Base-by-base conservation (phyloP, 2,797 vertebrate species). In the Dallia pectoralis region DNA sequence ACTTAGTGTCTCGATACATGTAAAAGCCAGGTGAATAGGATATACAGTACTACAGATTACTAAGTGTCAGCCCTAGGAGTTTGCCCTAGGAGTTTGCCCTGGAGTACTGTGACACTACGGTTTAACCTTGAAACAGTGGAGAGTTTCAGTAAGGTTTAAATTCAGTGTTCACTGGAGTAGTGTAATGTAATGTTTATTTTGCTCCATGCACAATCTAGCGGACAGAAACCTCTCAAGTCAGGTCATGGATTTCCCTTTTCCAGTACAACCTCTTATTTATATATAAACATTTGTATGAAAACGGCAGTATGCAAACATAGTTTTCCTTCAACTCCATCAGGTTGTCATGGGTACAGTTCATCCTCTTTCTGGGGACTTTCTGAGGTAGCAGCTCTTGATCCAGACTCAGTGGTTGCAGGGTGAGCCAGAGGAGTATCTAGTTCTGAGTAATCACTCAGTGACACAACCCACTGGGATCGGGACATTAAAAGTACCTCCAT, bases 361-460 rank as follows among this genome's bases (percentile, higher is more conserved):
- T 48, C 40, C 67, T 49, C 44, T 48, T 16, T 30, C 27, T 3
- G 19, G 47, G 25, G 66, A 7, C 22, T 68, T 14, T n/a, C 36
- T n/a, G 51, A 19, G 61, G 61, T 16, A 29, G 25, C 61, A 63
- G 61, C 51, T 12, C 19, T 22, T 56, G 12, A 63, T 29, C 61
- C 61, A 62, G 27, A 30, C 14, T 62, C 12, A 14, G 61, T 30
- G 61, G 61, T 27, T 15, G 27, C 61, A 62, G 25, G 14, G 27
- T 5, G 15, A 29, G 66, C 12, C 67, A 15, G 61, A 65, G 30
- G 76, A 64, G 77, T 62, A 66, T 75, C 73, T 81, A 73, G 71
- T 76, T 86, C 81, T 85, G 77, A 69, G 75, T 72, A 80, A 77
- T 84, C 80, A 82, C 74, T 83, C 76, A 80, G 72, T 81, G 79